phyloP scores from a whole-genome alignment of 2,113 vertebrate species.

The Nerophis ophidion region DNA sequence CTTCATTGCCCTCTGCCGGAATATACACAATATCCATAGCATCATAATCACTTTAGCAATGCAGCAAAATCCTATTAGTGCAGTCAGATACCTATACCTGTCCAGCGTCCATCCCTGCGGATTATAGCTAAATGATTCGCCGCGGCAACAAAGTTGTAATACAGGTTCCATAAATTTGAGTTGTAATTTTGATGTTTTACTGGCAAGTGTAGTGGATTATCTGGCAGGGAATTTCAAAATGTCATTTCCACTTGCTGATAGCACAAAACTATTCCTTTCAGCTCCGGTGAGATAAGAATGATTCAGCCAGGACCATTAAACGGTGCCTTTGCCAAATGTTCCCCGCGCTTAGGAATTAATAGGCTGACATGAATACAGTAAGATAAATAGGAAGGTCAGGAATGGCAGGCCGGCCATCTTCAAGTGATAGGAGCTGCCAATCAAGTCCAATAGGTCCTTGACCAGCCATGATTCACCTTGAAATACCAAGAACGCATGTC shows the following conservation, averaged over 20 bases:
- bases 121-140: conserved; percentile 73
- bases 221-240: conserved; percentile 89
- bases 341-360: conserved; percentile 81
- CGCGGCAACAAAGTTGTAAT: conserved; percentile 82
- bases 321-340: conserved; percentile 77
- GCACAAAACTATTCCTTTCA: conserved; percentile 94
- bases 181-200: conserved; percentile 90
- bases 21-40: conserved; percentile 47
- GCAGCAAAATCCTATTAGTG: conserved; percentile 65
- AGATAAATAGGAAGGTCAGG: conserved; percentile 90
- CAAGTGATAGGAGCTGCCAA: conserved; percentile 81
- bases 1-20: conserved; percentile 28
- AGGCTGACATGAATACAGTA: conserved; percentile 93
- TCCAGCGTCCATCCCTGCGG: conserved; percentile 75
- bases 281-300: conserved; percentile 85
- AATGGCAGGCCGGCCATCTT: conserved; percentile 74
- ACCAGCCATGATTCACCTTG: conserved; percentile 61
- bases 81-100: conserved; percentile 68
- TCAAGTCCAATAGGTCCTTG: conserved; percentile 80
- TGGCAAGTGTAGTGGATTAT: conserved; percentile 89
- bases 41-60: conserved; percentile 58
- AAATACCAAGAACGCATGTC: conserved; percentile 44
- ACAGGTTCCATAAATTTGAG: conserved; percentile 74
- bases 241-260: conserved; percentile 92
- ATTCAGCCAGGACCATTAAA: conserved; percentile 83